These are phyloP conservation scores for Orthosia cruda DNA, from an alignment of 2,888 invertebrate genomes.

Conservation along the genomic window DNA sequence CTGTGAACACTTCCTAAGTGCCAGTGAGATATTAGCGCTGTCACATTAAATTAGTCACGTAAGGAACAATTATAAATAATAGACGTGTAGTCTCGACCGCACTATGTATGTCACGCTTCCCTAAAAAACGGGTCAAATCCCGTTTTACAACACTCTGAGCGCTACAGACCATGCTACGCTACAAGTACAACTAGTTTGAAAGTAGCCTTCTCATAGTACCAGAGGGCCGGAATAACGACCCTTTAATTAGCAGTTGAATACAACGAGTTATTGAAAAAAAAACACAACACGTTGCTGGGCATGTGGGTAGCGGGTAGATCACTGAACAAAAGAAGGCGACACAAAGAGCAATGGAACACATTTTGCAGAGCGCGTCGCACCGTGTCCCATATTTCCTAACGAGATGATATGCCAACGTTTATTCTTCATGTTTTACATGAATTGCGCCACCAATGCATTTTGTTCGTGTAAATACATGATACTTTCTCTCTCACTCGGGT, in stretches of 20 bases:
- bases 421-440: constrained; percentile 79
- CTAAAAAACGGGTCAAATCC: constrained; percentile 48
- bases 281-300: constrained; percentile 71
- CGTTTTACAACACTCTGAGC: constrained; percentile 35
- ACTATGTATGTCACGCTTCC: constrained; percentile 33
- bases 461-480: constrained; percentile 62
- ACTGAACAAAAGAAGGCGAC: constrained; percentile 87
- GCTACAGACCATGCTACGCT: constrained; percentile 32
- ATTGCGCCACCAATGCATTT: constrained; percentile 76
- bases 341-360: constrained; percentile 90
- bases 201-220: constrained; percentile 25
- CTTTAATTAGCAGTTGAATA: constrained; percentile 71
- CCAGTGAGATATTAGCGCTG: constrained; percentile 25
- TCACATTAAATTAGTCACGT: constrained; percentile 28
- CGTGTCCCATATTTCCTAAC: constrained; percentile 90
- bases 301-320: constrained; percentile 79
- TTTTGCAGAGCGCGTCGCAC: constrained; percentile 86
- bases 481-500: constrained; percentile 45
- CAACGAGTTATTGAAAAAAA: constrained; percentile 72
- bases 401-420: constrained; percentile 88
- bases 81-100: neutral
- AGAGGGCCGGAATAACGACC: constrained; percentile 55
- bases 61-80: constrained; percentile 48
- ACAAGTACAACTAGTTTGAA: too few relatives aligned
- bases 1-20: constrained; percentile 4